Evolutionary conservation across 2,113 vertebrate genomes (phyloP).

Genomic region (Muntiacus muntjak): DNA sequence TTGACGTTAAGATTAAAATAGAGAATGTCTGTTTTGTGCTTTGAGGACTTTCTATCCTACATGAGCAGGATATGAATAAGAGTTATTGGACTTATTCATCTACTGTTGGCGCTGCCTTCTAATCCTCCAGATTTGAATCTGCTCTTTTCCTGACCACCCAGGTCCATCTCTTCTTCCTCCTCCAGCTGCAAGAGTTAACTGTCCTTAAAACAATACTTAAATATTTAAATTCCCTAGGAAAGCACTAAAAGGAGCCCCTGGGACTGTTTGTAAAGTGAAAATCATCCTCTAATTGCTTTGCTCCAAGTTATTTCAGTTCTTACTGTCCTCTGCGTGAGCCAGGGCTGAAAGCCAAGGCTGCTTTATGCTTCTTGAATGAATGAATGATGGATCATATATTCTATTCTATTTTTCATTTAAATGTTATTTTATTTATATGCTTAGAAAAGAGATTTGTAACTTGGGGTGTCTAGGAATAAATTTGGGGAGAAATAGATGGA

Average conservation of each 20-base stretch:
- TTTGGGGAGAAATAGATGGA: not conserved
- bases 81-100: not conserved
- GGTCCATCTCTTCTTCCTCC: not conserved
- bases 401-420: not conserved
- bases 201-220: not conserved
- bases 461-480: not conserved
- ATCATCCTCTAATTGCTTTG: not conserved
- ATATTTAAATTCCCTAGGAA: conserved; percentile 1
- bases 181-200: not conserved
- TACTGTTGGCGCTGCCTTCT: not conserved
- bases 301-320: not conserved
- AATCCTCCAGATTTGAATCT: not conserved
- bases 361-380: not conserved
- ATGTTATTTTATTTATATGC: not conserved
- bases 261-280: not conserved
- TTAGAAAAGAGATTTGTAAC: not conserved
- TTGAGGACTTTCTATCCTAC: not conserved
- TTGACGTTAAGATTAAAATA: not conserved
- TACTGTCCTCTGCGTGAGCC: not conserved
- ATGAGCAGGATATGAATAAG: not conserved
- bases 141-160: not conserved
- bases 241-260: not conserved
- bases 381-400: not conserved
- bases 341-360: not conserved
- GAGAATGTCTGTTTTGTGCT: not conserved